Evolutionary conservation across 2,888 invertebrate species (phyloP).

Genomic region (Zaprionus obscuricornis): DNA sequence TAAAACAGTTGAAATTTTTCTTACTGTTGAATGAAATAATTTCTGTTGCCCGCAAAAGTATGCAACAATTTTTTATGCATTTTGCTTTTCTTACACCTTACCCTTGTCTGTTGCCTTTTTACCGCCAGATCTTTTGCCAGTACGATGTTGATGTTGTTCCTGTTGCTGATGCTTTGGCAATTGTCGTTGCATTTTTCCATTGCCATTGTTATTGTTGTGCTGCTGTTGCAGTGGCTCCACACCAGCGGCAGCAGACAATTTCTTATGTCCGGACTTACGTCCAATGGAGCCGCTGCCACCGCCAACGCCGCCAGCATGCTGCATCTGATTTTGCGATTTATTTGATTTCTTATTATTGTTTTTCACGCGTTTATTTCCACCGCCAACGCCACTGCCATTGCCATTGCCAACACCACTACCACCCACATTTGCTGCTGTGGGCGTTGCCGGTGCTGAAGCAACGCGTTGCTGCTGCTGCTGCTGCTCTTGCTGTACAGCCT

Average conservation of each 20-base stretch:
- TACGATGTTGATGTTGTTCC: slow-evolving; percentile 50
- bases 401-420: no score
- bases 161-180: slow-evolving; percentile 80
- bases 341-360: slow-evolving; percentile 79
- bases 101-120: slow-evolving; percentile 61
- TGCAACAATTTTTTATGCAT: slow-evolving; percentile 8
- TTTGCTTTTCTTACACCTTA: slow-evolving; percentile 15
- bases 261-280: slow-evolving; percentile 48
- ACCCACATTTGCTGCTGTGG: background rate
- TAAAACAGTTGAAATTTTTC: no score
- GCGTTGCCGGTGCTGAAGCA: background rate
- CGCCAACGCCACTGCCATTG: slow-evolving; percentile 5
- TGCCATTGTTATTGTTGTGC: slow-evolving; percentile 32
- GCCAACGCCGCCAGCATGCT: slow-evolving; percentile 11
- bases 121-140: slow-evolving; percentile 73
- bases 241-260: slow-evolving; percentile 30
- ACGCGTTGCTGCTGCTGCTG: background rate
- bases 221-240: slow-evolving; percentile 59
- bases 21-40: background rate
- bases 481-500: slow-evolving; percentile 34
- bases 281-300: background rate
- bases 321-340: slow-evolving; percentile 53
- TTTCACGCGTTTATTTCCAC: slow-evolving; percentile 39
- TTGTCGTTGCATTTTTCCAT: background rate
- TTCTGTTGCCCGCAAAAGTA: slow-evolving; percentile 13